These are phyloP conservation scores for Atrichornis clamosus DNA, from an alignment of 2,113 vertebrate genomes.

Conservation along the genomic window DNA sequence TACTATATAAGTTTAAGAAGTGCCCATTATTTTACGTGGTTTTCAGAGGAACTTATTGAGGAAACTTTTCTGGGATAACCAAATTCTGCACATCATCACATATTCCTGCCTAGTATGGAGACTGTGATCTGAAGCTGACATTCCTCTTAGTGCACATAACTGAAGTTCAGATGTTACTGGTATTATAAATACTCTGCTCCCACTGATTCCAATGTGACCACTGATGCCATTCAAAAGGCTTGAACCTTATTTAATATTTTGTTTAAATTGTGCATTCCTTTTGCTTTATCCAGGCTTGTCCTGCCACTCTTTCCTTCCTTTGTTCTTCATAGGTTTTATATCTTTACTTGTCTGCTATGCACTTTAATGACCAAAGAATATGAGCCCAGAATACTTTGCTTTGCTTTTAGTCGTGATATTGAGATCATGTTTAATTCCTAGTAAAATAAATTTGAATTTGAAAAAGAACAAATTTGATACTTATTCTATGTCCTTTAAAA, in stretches of 20 bases:
- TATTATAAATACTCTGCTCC: neutral
- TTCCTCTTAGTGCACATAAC: neutral
- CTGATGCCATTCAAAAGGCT: neutral
- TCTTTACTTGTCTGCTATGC: neutral
- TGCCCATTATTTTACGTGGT: neutral
- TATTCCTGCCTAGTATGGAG: neutral
- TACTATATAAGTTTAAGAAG: neutral
- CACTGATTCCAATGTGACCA: neutral
- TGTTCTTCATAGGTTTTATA: neutral
- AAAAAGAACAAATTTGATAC: neutral
- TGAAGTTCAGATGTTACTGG: neutral
- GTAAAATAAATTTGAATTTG: neutral
- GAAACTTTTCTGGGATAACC: neutral
- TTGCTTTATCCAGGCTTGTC: neutral
- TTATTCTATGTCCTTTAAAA: neutral
- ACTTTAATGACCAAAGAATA: neutral
- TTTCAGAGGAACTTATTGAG: neutral
- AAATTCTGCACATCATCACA: neutral
- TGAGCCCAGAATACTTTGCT: neutral
- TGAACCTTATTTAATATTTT: neutral
- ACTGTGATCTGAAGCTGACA: neutral
- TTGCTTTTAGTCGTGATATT: neutral
- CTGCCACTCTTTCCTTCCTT: neutral
- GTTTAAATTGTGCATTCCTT: neutral
- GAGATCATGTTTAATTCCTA: neutral